A percentile compares a stretch with the other conserved stretches of the same genome.
Conservation (phyloP, 2,888 invertebrate species). For the Anoncus sp. region DNA sequence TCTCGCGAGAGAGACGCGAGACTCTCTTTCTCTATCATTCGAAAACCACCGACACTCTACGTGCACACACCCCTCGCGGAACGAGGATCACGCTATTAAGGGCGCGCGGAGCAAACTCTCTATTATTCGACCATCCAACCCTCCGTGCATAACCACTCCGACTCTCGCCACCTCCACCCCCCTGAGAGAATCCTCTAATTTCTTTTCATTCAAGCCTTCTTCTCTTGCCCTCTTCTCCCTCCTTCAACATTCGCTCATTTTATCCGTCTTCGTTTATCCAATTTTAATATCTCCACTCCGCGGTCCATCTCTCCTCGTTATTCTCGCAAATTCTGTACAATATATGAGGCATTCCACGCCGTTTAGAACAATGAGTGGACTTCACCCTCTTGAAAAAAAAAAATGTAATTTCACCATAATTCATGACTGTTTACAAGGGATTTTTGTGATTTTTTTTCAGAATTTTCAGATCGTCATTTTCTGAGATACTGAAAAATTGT, state of each 20-base stretch:
- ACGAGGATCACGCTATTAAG: constrained; percentile 78
- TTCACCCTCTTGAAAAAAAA: too few species aligned
- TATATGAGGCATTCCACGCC: too few species aligned
- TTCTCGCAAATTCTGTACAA: constrained; percentile 15
- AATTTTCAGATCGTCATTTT: too few species aligned
- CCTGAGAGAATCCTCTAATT: constrained; percentile 76
- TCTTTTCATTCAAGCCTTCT: constrained; percentile 58
- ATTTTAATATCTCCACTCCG: constrained; percentile 33
- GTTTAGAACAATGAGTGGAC: too few species aligned
- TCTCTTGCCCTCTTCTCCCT: constrained; percentile 26
- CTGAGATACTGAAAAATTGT: too few species aligned
- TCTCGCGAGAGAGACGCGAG: too few species aligned
- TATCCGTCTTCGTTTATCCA: constrained; percentile 25
- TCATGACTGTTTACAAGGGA: too few species aligned
- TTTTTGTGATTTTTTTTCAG: too few species aligned
- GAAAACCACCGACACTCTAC: constrained; percentile 65
- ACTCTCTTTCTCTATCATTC: constrained; percentile 68
- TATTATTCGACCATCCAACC: constrained; percentile 79
- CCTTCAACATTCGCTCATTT: constrained; percentile 25
- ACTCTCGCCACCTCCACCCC: constrained; percentile 61
- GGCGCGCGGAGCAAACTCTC: constrained; percentile 75
- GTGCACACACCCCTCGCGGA: constrained; percentile 36
- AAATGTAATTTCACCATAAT: too few species aligned
- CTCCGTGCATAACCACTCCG: constrained; percentile 70
- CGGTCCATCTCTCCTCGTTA: constrained; percentile 33